phyloP scores from a whole-genome alignment of 2,113 vertebrate genomes.

The Neopipo cinnamomea region DNA sequence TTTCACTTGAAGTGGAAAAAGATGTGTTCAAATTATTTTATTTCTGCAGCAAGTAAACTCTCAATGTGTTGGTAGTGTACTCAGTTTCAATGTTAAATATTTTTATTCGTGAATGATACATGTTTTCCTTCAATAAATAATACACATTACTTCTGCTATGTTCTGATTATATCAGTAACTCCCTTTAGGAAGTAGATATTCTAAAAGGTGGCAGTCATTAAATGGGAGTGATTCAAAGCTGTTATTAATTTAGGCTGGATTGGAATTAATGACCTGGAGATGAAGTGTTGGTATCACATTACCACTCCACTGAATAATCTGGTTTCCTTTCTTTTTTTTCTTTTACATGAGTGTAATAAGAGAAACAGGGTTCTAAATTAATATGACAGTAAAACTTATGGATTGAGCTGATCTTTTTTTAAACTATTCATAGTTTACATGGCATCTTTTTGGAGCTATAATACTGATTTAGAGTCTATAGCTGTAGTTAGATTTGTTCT shows the following conservation, averaged over 20 bases:
- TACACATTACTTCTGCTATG: background rate
- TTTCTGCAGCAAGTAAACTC: background rate
- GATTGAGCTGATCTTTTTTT: background rate
- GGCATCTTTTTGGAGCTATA: background rate
- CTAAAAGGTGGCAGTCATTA: background rate
- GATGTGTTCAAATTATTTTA: background rate
- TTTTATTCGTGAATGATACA: background rate
- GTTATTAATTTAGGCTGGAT: background rate
- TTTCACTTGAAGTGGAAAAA: background rate
- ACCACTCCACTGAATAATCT: background rate
- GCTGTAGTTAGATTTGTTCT: background rate
- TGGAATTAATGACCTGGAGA: conserved; percentile 1
- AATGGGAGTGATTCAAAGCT: background rate
- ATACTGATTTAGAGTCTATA: background rate
- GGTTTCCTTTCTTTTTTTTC: background rate
- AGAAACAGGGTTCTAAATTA: background rate
- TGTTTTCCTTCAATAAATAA: background rate
- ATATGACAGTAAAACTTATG: background rate
- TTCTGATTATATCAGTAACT: background rate
- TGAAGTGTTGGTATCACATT: background rate
- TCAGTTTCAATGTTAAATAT: background rate
- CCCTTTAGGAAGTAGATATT: background rate
- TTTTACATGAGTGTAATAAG: background rate
- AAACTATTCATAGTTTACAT: background rate
- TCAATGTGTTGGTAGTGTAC: background rate